Evolutionary conservation across 2,888 invertebrate species (phyloP), one percentile per base, ranked within the genome.

Genomic region (Cataglyphis cursor): DNA sequence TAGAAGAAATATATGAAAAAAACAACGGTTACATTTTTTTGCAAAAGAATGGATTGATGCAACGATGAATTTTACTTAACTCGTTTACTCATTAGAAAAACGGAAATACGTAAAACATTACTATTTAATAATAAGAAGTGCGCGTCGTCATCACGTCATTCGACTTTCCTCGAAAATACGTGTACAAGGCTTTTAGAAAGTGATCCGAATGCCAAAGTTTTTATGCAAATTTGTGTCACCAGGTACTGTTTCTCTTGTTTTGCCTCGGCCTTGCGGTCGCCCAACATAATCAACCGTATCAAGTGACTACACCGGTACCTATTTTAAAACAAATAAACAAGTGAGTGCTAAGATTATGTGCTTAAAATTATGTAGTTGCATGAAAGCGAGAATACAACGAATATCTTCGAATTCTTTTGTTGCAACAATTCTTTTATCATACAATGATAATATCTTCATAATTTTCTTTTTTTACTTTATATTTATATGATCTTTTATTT

Each of bases 241-340:
- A 94, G 94, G 90, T 93, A 83, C 73, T 92, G 83, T 85, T 88
- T 75, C 85, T 91, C 74, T 86, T 91, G 80, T 84, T 89, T 59
- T 92, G 90, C 88, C 81, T 84, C 78, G 92, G 91, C 78, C 88
- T 90, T 76, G 91, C 90, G 76, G 83, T 92, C 82, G 92, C 90
- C 64, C 94, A 94, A 83, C 92, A 94, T 86, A 85, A 89, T 87
- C 90, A 84, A 59, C 82, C 76, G 66, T 92, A 93, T 81, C 95
- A 95, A 44, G 95, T 95, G 87, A 95, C 96, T 80, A 96, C 97
- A 5, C 96, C 98, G 0, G 97, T 98, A 86, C 96, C 98, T 75
- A 98, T 98, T 94, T 96, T 98, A 85, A 98, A 98, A 94, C 98
- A 98, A 95, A 98, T 98, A 90, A 98, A 98, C 95, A 97, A 94